phyloP scores from a whole-genome alignment of 2,113 vertebrate genomes.

The Pionites leucogaster region DNA sequence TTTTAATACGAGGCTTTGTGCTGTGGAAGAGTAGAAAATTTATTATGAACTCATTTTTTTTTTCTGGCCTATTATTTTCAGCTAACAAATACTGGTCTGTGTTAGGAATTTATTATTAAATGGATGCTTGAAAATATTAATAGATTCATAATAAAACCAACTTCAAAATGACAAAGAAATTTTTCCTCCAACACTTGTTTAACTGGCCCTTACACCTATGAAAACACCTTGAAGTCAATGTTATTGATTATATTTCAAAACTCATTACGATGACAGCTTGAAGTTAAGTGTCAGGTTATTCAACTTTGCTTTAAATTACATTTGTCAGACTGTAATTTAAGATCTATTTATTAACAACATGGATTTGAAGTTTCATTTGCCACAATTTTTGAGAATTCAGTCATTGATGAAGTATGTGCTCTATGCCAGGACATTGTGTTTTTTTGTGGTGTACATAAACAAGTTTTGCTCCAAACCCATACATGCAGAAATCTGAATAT shows the following conservation, averaged over 20 bases:
- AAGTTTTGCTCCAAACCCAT: neutral
- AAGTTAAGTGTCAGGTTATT: neutral
- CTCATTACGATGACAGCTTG: neutral
- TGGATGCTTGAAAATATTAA: neutral
- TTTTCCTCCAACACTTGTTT: constrained; percentile 15
- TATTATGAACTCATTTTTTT: neutral
- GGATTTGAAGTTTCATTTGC: constrained; percentile 29
- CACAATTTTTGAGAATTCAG: neutral
- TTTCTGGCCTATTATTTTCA: neutral
- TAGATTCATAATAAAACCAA: neutral
- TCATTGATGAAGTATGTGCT: neutral
- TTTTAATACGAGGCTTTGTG: neutral
- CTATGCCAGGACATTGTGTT: neutral
- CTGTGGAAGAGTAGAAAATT: neutral
- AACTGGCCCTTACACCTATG: neutral
- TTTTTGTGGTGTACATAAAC: neutral
- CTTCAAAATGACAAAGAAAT: neutral
- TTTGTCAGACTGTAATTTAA: constrained; percentile 25
- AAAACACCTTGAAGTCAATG: constrained; percentile 1
- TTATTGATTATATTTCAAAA: constrained; percentile 46
- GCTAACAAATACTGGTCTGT: neutral
- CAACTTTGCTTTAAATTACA: constrained; percentile 31
- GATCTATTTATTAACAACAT: neutral
- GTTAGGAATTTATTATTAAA: neutral
- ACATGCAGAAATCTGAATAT: neutral